Evolutionary conservation across 2,113 vertebrate genomes (phyloP).

Genomic region (Tonatia bakeri): DNA sequence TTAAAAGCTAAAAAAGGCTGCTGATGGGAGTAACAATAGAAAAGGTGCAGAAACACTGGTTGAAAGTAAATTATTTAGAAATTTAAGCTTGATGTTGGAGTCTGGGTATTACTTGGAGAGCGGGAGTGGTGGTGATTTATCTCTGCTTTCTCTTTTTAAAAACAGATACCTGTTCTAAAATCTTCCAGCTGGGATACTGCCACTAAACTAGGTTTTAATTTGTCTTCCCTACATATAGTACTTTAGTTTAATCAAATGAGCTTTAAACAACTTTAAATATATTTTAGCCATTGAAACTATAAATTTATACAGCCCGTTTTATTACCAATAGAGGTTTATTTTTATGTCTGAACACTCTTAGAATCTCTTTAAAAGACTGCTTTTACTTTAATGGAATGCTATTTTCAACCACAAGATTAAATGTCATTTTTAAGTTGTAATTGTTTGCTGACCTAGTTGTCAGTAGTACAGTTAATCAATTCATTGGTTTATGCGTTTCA

Average conservation of each 20-base stretch:
- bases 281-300: background rate
- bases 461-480: background rate
- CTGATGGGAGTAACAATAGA: background rate
- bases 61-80: background rate
- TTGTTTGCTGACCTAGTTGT: background rate
- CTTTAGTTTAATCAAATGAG: background rate
- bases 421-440: background rate
- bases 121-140: background rate
- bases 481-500: background rate
- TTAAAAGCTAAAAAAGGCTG: background rate
- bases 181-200: background rate
- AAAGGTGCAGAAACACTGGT: background rate
- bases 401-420: background rate
- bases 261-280: background rate
- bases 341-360: background rate
- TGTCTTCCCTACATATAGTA: background rate
- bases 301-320: background rate
- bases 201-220: background rate
- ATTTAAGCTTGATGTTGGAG: background rate
- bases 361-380: background rate
- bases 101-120: background rate
- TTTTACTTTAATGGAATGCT: conserved; percentile 2
- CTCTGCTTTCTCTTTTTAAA: background rate
- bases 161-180: background rate
- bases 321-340: background rate